Conservation (phyloP, 2,797 vertebrate genomes). For the Pangasius krempfi region DNA sequence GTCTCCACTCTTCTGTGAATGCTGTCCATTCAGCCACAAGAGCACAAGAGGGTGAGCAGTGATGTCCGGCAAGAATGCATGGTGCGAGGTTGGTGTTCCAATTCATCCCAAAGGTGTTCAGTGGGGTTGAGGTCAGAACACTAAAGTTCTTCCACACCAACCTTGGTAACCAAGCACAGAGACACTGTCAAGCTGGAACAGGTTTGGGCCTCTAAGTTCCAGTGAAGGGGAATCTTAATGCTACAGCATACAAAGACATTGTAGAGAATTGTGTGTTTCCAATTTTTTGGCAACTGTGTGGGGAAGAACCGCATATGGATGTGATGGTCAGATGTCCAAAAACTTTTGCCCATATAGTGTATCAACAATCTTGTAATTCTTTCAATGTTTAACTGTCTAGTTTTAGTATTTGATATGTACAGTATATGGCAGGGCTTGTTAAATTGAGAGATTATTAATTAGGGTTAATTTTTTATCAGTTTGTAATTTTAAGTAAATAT, state of each 20-base stretch:
- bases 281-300: not conserved
- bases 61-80: not conserved
- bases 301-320: not conserved
- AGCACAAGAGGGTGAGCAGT: not conserved
- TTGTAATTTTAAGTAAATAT: not conserved
- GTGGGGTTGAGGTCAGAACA: not conserved
- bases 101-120: not conserved
- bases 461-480: not conserved
- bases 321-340: not conserved
- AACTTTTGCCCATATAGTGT: not conserved
- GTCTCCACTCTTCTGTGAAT: not conserved
- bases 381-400: not conserved
- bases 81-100: not conserved
- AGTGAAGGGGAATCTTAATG: not conserved
- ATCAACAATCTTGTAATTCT: not conserved
- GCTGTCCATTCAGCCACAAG: not conserved
- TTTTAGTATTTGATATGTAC: not conserved
- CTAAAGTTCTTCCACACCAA: not conserved
- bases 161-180: not conserved
- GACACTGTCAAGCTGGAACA: not conserved
- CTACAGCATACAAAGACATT: not conserved
- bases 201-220: too few species aligned
- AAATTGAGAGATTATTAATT: not conserved
- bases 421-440: not conserved
- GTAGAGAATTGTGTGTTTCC: not conserved